These are phyloP conservation scores for Trematomus loennbergii DNA, from an alignment of 2,113 vertebrate species.

Conservation along the genomic window DNA sequence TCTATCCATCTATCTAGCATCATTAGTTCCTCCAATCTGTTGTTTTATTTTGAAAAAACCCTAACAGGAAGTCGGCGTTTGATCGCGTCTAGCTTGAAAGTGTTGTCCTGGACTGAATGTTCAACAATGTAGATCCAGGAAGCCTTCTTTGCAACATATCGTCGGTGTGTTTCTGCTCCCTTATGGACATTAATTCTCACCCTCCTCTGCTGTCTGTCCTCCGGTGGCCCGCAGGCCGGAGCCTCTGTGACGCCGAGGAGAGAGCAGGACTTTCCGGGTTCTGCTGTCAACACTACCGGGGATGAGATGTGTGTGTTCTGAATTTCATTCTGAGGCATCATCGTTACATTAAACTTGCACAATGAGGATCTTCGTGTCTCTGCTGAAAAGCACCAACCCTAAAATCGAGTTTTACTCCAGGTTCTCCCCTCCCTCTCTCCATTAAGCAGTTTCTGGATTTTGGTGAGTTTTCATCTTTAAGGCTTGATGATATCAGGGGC, in stretches of 20 bases:
- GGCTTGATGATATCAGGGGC: not conserved
- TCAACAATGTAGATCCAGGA: slow-evolving; percentile 42
- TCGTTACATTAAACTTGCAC: slow-evolving; percentile 41
- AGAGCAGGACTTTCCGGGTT: slow-evolving; percentile 13
- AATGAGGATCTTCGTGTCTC: slow-evolving; percentile 78
- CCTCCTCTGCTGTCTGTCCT: slow-evolving; percentile 18
- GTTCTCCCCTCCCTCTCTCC: slow-evolving; percentile 83
- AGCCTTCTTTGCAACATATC: not conserved
- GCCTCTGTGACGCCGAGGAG: slow-evolving; percentile 40
- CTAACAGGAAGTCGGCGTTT: not conserved
- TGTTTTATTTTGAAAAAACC: slow-evolving; percentile 62
- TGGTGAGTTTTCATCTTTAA: slow-evolving; percentile 69
- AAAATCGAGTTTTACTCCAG: slow-evolving; percentile 85
- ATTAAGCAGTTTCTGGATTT: slow-evolving; percentile 86
- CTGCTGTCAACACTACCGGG: slow-evolving; percentile 26
- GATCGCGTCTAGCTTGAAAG: not conserved
- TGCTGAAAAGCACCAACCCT: slow-evolving; percentile 78
- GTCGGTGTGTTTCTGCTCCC: slow-evolving; percentile 1
- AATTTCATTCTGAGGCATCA: slow-evolving; percentile 20
- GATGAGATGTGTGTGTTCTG: slow-evolving; percentile 31
- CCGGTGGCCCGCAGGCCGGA: not conserved
- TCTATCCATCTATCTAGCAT: no score
- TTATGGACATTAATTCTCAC: slow-evolving; percentile 33
- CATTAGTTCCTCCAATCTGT: not conserved
- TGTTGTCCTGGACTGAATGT: not conserved